Percentiles rank a stretch among this genome's conserved stretches.
phyloP scores from a whole-genome alignment of 2,888 invertebrate species.

The Stramonita haemastoma region DNA sequence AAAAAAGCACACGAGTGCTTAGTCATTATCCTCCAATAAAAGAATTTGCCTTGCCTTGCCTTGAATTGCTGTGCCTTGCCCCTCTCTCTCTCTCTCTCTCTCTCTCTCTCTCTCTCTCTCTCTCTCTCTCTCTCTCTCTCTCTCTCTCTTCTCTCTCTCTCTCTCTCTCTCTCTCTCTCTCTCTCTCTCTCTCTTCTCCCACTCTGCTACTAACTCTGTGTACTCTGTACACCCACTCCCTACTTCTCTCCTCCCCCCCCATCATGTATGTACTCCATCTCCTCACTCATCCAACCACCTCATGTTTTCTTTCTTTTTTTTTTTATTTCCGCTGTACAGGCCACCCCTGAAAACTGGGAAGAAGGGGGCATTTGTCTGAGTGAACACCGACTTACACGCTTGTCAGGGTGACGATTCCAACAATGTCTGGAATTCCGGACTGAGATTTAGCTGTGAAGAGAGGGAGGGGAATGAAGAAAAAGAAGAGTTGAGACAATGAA shows the following conservation, averaged over 20 bases:
- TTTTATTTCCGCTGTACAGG: not conserved
- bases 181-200: conserved; percentile 6
- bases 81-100: not conserved
- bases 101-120: not conserved
- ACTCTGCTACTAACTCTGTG: not conserved
- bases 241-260: not conserved
- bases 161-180: conserved; percentile 6
- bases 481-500: not conserved
- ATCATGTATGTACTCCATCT: not conserved
- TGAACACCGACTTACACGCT: not conserved
- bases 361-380: not conserved
- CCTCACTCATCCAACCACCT: not conserved
- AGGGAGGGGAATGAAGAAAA: not conserved
- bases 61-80: not conserved
- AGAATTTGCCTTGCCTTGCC: no score
- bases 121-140: not conserved
- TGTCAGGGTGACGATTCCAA: not conserved
- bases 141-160: not conserved
- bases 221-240: not conserved
- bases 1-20: no score
- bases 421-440: not conserved
- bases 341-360: no score
- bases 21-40: no score
- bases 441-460: not conserved
- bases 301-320: not conserved